These are phyloP conservation scores for Augiades crinisus DNA, from an alignment of 2,888 invertebrate genomes.

Conservation along the genomic window DNA sequence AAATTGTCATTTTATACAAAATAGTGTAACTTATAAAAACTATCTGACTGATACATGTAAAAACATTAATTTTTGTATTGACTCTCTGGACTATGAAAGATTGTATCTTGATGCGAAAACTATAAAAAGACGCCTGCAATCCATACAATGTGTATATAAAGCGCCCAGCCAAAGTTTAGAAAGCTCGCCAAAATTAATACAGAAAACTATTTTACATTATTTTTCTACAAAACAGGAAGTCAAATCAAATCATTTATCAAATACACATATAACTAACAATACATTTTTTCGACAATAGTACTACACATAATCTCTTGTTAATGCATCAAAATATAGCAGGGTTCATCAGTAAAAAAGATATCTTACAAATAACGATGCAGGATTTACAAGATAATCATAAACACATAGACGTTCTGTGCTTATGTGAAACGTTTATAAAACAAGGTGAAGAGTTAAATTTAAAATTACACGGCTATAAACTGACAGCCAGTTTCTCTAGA, in stretches of 20 bases:
- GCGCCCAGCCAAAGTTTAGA: background rate
- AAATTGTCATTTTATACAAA: slow-evolving; percentile 3
- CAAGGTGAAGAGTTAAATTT: slow-evolving; percentile 4
- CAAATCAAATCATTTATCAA: too few relatives aligned
- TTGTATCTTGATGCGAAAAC: background rate
- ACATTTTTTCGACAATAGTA: background rate
- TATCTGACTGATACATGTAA: background rate
- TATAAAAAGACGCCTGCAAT: background rate
- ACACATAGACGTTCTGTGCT: background rate
- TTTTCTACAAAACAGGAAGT: background rate
- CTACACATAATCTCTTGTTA: background rate
- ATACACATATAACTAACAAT: background rate
- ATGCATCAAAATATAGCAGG: slow-evolving; percentile 10
- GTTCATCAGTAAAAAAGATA: background rate
- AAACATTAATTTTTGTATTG: background rate
- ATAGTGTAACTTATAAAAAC: background rate
- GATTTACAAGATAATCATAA: background rate
- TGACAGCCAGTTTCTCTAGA: background rate
- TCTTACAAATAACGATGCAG: background rate
- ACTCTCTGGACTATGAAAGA: background rate
- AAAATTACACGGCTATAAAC: background rate
- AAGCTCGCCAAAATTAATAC: too few relatives aligned
- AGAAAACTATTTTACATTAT: too few relatives aligned
- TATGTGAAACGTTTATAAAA: slow-evolving; percentile 7
- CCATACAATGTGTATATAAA: background rate